Conservation (phyloP, 2,797 vertebrate genomes). For the Sebastes oblongus region DNA sequence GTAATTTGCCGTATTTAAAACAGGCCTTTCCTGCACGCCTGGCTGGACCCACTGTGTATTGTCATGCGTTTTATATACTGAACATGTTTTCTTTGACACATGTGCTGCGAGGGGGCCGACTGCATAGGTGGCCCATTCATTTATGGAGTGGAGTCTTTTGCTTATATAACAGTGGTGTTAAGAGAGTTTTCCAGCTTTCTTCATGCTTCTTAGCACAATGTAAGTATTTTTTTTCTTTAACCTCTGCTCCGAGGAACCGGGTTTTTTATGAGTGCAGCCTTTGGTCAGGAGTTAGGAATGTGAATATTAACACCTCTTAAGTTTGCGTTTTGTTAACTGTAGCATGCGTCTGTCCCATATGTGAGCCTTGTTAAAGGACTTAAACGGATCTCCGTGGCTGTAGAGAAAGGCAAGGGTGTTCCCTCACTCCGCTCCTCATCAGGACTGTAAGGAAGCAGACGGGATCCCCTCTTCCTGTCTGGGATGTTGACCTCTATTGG, state of each 20-base stretch:
- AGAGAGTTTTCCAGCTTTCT: conserved; percentile 42
- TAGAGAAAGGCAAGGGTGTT: conserved; percentile 64
- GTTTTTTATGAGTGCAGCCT: conserved; percentile 44
- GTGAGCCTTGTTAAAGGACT: conserved; percentile 33
- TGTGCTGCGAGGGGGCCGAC: conserved; percentile 23
- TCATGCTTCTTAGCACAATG: conserved; percentile 52
- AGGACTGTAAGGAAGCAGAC: conserved; percentile 64
- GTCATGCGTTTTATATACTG: conserved; percentile 47
- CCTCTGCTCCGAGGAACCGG: conserved; percentile 14
- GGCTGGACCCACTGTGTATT: conserved; percentile 41
- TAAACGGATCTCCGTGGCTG: conserved; percentile 13
- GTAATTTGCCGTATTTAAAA: conserved; percentile 56
- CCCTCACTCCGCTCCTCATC: conserved; percentile 50
- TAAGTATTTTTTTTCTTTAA: conserved; percentile 45
- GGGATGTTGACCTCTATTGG: conserved; percentile 45
- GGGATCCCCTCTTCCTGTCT: conserved; percentile 78
- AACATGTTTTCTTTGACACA: conserved; percentile 63
- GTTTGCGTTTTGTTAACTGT: conserved; percentile 58
- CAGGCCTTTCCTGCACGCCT: conserved; percentile 55
- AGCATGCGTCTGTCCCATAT: conserved; percentile 9
- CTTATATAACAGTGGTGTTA: conserved; percentile 56
- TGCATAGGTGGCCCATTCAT: conserved; percentile 63
- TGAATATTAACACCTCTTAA: conserved; percentile 69
- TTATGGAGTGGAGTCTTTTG: conserved; percentile 37
- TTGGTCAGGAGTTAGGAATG: conserved; percentile 71